Conservation (phyloP, 1,140 invertebrate genomes). For the Microplitis demolitor region DNA sequence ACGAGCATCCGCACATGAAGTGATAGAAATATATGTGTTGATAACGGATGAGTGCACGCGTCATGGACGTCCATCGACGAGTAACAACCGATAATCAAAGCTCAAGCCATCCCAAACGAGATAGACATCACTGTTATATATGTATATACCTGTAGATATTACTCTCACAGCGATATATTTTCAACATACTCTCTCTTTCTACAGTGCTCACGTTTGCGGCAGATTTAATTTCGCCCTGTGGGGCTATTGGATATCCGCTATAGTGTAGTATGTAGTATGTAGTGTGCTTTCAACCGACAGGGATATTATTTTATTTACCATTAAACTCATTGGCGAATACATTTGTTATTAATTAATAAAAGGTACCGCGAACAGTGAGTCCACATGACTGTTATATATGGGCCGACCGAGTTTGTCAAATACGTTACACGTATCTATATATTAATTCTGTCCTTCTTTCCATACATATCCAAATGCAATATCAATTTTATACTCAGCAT, state of each 20-base stretch:
- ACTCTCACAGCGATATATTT: background rate
- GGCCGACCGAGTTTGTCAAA: background rate
- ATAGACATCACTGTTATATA: conserved; percentile 1
- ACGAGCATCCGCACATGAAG: background rate
- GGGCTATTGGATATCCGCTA: background rate
- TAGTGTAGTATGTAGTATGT: background rate
- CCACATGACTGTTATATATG: background rate
- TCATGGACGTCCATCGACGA: conserved; percentile 8
- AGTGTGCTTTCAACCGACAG: conserved; percentile 36
- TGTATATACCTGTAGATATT: no score
- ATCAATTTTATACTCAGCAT: no score
- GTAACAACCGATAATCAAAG: conserved; percentile 24
- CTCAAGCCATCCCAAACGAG: background rate
- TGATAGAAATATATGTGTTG: conserved; percentile 10
- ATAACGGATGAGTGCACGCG: conserved; percentile 8
- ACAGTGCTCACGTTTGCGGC: background rate
- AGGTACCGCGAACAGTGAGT: conserved; percentile 7
- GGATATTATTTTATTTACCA: conserved; percentile 53
- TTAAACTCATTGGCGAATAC: conserved; percentile 48
- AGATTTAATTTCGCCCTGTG: conserved; percentile 21
- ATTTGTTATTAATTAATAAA: conserved; percentile 57
- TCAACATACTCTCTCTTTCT: background rate
- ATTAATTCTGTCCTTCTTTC: no score
- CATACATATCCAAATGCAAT: no score
- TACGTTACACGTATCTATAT: background rate